Conservation (phyloP, 2,888 invertebrate genomes). For the Microctonus aethiopoides region DNA sequence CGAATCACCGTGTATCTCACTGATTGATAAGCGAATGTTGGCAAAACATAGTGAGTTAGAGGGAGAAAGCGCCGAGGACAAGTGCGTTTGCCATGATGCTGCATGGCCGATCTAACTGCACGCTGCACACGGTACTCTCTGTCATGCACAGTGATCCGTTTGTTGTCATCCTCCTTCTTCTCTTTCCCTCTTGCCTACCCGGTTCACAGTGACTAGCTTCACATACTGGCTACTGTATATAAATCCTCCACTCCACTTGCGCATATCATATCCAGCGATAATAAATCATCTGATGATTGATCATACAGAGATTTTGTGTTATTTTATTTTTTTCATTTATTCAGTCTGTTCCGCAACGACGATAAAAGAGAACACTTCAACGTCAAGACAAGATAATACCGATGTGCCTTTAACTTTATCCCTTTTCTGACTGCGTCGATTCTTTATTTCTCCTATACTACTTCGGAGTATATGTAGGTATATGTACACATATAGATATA, state of each 20-base stretch:
- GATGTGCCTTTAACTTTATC: not conserved
- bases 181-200: not conserved
- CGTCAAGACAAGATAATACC: not conserved
- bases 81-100: slow-evolving; percentile 25
- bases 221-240: slow-evolving; percentile 49
- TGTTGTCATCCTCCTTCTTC: slow-evolving; percentile 42
- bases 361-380: not conserved
- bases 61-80: not conserved
- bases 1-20: slow-evolving; percentile 38
- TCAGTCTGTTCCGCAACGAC: not conserved
- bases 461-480: not conserved
- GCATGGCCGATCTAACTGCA: slow-evolving; percentile 43
- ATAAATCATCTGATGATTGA: not conserved
- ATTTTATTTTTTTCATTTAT: not conserved
- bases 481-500: no score
- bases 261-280: not conserved
- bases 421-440: not conserved
- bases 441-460: not conserved
- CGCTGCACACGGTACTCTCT: slow-evolving; percentile 44
- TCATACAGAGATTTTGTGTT: not conserved
- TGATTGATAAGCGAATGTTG: slow-evolving; percentile 35
- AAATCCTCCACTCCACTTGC: slow-evolving; percentile 37
- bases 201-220: slow-evolving; percentile 44
- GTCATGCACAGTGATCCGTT: slow-evolving; percentile 54
- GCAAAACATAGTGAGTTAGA: slow-evolving; percentile 21